Evolutionary conservation across 2,113 vertebrate genomes (phyloP), one percentile per base, ranked within the genome.

Genomic region (Antigone vipio): DNA sequence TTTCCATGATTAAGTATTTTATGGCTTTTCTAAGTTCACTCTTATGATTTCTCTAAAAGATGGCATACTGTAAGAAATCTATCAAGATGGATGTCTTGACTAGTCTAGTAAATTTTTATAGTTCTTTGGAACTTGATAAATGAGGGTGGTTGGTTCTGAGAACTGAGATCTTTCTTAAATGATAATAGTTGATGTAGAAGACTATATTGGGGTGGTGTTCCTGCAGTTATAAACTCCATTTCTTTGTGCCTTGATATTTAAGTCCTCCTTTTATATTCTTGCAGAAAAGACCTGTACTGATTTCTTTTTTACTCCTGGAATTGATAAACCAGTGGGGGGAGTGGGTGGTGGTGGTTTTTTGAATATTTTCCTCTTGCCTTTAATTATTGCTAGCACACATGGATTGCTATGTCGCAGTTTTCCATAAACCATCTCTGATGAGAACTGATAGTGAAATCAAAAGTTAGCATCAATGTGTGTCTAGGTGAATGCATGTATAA

Each of bases 11-110:
- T 20, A 88, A 75, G n/a, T 49, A 9, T 34, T 58, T 49, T 89
- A 10, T 84, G 29, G 32, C 6, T n/a, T 68, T 7, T 60, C 32
- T 52, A 11, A 0, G 0, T 53, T 75, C 9, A 35, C 11, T 63
- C 9, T 72, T 67, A 50, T 0, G 2, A 5, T 44, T 91, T 89
- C 27, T 93, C 34, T 63, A 60, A 74, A 86, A 84, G 18, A 27
- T 29, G 4, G 4, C 2, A 5, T 27, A 15, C 27, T 53, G 3
- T 42, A 26, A 67, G 20, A 73, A 89, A 44, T 50, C 3, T 38
- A 8, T 45, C 9, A 64, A 42, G 45, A 50, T 38, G 1, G 44
- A 34, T 78, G 3, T 69, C n/a, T 85, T 60, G 7, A 59, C 29
- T 84, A 68, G 55, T 66, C 6, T 76, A 53, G 21, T 67, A 32